These are phyloP conservation scores for Phanerotoma sp. DNA, from an alignment of 2,888 invertebrate genomes.

Conservation along the genomic window DNA sequence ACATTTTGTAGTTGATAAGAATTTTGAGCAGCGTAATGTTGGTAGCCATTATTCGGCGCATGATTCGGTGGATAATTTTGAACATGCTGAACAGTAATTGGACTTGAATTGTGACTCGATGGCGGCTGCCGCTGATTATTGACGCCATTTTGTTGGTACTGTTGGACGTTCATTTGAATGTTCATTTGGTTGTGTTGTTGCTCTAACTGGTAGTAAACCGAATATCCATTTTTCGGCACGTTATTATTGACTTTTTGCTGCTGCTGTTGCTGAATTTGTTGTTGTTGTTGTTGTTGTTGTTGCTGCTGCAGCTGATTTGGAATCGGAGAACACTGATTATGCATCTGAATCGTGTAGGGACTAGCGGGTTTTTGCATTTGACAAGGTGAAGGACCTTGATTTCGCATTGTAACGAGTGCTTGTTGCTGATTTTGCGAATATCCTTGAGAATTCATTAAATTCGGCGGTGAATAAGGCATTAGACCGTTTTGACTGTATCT, in stretches of 20 bases:
- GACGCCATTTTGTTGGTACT: slow-evolving; percentile 55
- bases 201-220: slow-evolving; percentile 50
- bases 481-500: slow-evolving; percentile 51
- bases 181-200: slow-evolving; percentile 56
- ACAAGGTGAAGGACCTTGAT: slow-evolving; percentile 45
- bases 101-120: slow-evolving; percentile 48
- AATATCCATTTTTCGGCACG: slow-evolving; percentile 44
- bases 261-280: slow-evolving; percentile 14
- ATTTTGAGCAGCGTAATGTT: no score
- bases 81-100: slow-evolving; percentile 50
- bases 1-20: slow-evolving; percentile 45
- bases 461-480: slow-evolving; percentile 36
- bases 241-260: slow-evolving; percentile 55
- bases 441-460: slow-evolving; percentile 9
- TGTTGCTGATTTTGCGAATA: slow-evolving; percentile 50
- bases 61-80: slow-evolving; percentile 46
- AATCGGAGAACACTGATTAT: slow-evolving; percentile 46
- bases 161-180: slow-evolving; percentile 50
- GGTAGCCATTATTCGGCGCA: no score
- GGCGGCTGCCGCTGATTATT: no score
- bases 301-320: slow-evolving; percentile 36
- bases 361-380: slow-evolving; percentile 52
- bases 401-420: slow-evolving; percentile 46
- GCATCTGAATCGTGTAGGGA: slow-evolving; percentile 48
- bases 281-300: slow-evolving; percentile 46